Evolutionary conservation across 2,888 invertebrate species (phyloP).

Genomic region (Zygothrica quintamaculata): DNA sequence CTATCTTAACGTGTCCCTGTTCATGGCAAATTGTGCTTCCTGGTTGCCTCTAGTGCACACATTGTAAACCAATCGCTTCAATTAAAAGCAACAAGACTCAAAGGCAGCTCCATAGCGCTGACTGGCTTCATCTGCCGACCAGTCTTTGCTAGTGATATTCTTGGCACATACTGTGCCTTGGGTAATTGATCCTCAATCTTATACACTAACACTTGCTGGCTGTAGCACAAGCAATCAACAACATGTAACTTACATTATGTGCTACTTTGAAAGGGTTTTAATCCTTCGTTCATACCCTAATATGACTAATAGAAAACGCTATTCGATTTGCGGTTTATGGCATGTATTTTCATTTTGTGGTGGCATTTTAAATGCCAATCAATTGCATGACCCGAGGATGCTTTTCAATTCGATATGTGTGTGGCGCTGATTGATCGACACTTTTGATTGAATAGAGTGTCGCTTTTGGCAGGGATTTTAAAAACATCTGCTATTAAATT

Average conservation of each 20-base stretch:
- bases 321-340: slow-evolving; percentile 40
- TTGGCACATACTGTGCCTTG: slow-evolving; percentile 30
- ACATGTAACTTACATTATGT: background rate
- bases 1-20: slow-evolving; percentile 1
- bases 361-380: slow-evolving; percentile 36
- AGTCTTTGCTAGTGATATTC: slow-evolving; percentile 57
- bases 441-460: slow-evolving; percentile 62
- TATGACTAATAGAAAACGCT: too few species aligned
- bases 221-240: background rate
- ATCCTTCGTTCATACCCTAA: background rate
- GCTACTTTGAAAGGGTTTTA: background rate
- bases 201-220: slow-evolving; percentile 25
- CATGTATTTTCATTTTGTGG: slow-evolving; percentile 41
- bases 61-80: slow-evolving; percentile 69
- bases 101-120: slow-evolving; percentile 35
- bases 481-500: slow-evolving; percentile 29
- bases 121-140: slow-evolving; percentile 49
- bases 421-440: slow-evolving; percentile 63
- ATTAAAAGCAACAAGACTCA: slow-evolving; percentile 71
- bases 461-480: slow-evolving; percentile 67
- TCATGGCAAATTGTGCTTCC: slow-evolving; percentile 70
- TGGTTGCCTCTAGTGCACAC: slow-evolving; percentile 63
- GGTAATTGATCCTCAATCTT: slow-evolving; percentile 48
- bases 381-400: slow-evolving; percentile 33
- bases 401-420: slow-evolving; percentile 41